Percentiles rank a stretch among this genome's conserved stretches.
Conservation (phyloP, 2,113 vertebrate genomes). For the Varanus komodoensis region DNA sequence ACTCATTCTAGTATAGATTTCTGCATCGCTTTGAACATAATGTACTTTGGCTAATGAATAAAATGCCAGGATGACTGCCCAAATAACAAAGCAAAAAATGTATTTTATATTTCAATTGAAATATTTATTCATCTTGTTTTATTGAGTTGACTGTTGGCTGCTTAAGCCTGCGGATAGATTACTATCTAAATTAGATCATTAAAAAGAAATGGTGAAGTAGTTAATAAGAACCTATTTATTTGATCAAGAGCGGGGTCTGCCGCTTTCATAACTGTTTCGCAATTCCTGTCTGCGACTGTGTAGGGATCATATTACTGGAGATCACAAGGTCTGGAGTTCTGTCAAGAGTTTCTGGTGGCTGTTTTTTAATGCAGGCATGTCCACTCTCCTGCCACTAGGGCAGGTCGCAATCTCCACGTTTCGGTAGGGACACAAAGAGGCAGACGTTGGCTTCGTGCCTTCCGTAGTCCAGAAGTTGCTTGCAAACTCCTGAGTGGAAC, state of each 20-base stretch:
- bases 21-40: too few species aligned
- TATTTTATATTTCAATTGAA: background rate
- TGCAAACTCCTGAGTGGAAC: background rate
- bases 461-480: background rate
- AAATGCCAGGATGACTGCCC: background rate
- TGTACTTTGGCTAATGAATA: background rate
- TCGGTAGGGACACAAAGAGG: background rate
- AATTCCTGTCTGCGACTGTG: background rate
- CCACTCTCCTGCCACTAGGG: background rate
- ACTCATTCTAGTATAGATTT: background rate
- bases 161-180: background rate
- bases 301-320: constrained; percentile 13
- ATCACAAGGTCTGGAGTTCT: constrained; percentile 3
- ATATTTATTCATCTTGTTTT: background rate
- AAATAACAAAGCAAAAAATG: background rate
- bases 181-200: background rate
- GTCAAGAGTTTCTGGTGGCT: background rate
- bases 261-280: background rate
- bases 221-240: background rate
- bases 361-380: background rate
- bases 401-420: too few species aligned
- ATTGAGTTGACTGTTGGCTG: background rate
- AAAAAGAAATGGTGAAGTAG: background rate
- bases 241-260: background rate
- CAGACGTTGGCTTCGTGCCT: background rate